These are phyloP conservation scores for Luperina nickerlii DNA, from an alignment of 2,888 invertebrate genomes.

Conservation along the genomic window DNA sequence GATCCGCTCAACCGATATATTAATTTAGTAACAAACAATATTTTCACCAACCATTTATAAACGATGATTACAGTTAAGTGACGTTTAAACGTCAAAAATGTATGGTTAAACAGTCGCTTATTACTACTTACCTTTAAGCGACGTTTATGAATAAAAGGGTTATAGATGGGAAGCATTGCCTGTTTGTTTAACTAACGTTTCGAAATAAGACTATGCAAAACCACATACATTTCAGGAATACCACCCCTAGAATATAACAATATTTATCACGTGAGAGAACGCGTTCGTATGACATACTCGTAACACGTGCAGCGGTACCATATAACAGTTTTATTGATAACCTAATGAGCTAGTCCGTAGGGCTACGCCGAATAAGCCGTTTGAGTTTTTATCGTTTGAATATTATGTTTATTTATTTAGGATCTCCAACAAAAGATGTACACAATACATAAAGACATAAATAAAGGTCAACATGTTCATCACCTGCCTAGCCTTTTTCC, in stretches of 20 bases:
- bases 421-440: too few species aligned
- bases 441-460: too few species aligned
- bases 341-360: constrained; percentile 48
- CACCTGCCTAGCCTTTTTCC: too few species aligned
- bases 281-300: constrained; percentile 17
- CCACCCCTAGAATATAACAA: constrained; percentile 28
- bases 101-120: too few species aligned
- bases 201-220: neutral
- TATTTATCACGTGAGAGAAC: constrained; percentile 43
- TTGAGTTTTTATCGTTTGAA: neutral
- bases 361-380: constrained; percentile 21
- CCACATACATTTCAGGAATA: neutral
- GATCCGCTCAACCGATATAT: too few species aligned
- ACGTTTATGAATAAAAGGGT: neutral
- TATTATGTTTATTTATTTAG: neutral
- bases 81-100: too few species aligned
- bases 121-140: too few species aligned
- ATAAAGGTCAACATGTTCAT: too few species aligned
- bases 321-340: constrained; percentile 61
- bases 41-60: too few species aligned
- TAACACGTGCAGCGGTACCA: constrained; percentile 37
- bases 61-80: too few species aligned
- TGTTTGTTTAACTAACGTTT: neutral
- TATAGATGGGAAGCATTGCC: neutral
- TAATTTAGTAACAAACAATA: too few species aligned